Percentiles rank a stretch among this genome's conserved stretches.
phyloP scores from a whole-genome alignment of 2,797 vertebrate genomes.

The Etheostoma nigrum region DNA sequence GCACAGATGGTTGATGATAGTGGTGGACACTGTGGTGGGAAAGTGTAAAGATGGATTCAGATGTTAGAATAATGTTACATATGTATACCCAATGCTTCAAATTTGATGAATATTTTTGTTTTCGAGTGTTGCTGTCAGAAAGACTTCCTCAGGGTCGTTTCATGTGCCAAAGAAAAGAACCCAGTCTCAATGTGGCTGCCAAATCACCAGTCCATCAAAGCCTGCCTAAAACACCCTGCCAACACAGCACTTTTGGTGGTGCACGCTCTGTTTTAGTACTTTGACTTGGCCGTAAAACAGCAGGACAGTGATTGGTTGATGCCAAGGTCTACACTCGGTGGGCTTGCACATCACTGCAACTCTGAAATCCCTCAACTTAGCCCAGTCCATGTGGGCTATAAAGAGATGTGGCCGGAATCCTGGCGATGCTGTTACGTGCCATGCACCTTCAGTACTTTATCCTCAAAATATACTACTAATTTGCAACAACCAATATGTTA shows the following conservation, averaged over 20 bases:
- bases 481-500: too few relatives aligned
- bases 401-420: conserved; percentile 32
- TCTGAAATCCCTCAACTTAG: conserved; percentile 34
- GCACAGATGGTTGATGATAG: conserved; percentile 48
- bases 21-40: conserved; percentile 21
- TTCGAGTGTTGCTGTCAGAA: conserved; percentile 2
- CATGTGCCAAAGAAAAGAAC: conserved; percentile 27
- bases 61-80: conserved; percentile 17
- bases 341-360: conserved; percentile 33
- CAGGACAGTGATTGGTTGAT: conserved; percentile 6
- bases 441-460: too few relatives aligned
- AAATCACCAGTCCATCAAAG: conserved; percentile 40
- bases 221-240: conserved; percentile 24
- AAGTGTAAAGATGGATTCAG: conserved; percentile 20
- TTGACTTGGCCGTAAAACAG: conserved; percentile 21
- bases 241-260: conserved; percentile 16
- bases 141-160: conserved; percentile 28
- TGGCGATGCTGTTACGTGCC: not conserved
- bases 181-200: conserved; percentile 23
- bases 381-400: conserved; percentile 18
- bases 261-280: conserved; percentile 22
- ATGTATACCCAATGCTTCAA: not conserved
- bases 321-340: conserved; percentile 15
- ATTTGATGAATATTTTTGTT: not conserved
- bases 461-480: too few relatives aligned